phyloP scores from a whole-genome alignment of 2,113 vertebrate species.

The Hirundichthys speculiger region DNA sequence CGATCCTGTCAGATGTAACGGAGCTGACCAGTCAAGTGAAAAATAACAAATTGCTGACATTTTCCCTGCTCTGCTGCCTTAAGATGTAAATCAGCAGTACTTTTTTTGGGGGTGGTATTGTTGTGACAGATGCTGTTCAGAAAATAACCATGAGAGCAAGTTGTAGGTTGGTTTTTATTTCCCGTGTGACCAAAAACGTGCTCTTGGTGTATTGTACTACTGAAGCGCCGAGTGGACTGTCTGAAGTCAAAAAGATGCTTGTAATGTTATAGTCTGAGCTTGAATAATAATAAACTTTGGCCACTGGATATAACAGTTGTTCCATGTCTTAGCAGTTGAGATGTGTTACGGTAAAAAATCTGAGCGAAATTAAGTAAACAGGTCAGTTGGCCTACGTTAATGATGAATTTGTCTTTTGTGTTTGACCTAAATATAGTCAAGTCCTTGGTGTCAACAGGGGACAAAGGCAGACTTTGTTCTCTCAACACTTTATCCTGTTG shows the following conservation, averaged over 20 bases:
- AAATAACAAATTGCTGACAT: constrained; percentile 31
- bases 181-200: not conserved
- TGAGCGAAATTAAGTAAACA: not conserved
- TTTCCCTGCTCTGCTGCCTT: not conserved
- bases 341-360: not conserved
- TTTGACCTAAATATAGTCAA: constrained; percentile 18
- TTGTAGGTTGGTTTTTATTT: not conserved
- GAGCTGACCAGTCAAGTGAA: constrained; percentile 12
- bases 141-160: not conserved
- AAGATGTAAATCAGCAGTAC: not conserved
- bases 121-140: no score
- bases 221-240: constrained; percentile 6
- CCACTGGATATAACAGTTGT: not conserved
- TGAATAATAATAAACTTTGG: constrained; percentile 3
- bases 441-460: constrained; percentile 10
- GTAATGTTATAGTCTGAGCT: constrained; percentile 5
- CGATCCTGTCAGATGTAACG: constrained; percentile 33
- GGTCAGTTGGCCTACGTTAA: not conserved
- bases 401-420: constrained; percentile 4
- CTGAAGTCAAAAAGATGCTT: constrained; percentile 4
- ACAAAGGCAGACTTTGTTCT: constrained; percentile 20
- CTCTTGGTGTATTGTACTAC: constrained; percentile 19
- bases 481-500: constrained; percentile 3
- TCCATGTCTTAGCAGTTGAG: not conserved
- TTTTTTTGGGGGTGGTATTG: not conserved